Percentiles rank a stretch among this genome's conserved stretches.
Conservation (phyloP, 1,140 invertebrate genomes). For the Bombus soroeensis region DNA sequence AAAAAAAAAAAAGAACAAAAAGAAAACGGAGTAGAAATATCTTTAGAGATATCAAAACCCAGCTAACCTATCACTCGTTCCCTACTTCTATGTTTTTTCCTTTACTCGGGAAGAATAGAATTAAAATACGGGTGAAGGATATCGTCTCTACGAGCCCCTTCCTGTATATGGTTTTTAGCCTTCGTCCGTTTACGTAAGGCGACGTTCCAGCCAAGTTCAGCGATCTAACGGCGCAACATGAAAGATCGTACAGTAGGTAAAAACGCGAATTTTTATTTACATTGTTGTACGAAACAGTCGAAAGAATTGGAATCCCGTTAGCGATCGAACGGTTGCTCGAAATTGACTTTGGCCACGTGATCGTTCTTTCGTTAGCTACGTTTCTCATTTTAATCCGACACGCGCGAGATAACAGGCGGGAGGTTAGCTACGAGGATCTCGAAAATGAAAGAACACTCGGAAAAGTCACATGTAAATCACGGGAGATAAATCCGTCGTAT, state of each 20-base stretch:
- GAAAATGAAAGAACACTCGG: not conserved
- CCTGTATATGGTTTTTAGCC: not conserved
- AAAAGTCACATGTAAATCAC: slow-evolving; percentile 31
- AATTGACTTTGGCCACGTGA: not conserved
- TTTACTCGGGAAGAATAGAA: not conserved
- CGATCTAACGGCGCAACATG: too few relatives aligned
- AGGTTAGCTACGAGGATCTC: not conserved
- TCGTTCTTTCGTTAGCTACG: not conserved
- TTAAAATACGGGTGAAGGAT: not conserved
- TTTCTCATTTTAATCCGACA: not conserved
- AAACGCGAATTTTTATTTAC: too few relatives aligned
- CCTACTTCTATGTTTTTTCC: not conserved
- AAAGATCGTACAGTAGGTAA: too few relatives aligned
- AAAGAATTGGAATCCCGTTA: not conserved
- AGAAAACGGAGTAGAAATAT: not conserved
- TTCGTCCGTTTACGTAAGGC: not conserved
- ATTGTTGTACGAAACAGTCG: too few relatives aligned
- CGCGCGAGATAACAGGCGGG: not conserved
- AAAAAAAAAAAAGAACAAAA: slow-evolving; percentile 14
- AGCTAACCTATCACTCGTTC: not conserved
- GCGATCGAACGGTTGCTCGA: not conserved
- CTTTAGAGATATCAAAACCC: not conserved
- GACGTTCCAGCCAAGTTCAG: not conserved
- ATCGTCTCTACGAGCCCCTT: not conserved
- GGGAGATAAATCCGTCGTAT: slow-evolving; percentile 10